phyloP scores from a whole-genome alignment of 2,797 vertebrate genomes.

The Eulemur albifrons region DNA sequence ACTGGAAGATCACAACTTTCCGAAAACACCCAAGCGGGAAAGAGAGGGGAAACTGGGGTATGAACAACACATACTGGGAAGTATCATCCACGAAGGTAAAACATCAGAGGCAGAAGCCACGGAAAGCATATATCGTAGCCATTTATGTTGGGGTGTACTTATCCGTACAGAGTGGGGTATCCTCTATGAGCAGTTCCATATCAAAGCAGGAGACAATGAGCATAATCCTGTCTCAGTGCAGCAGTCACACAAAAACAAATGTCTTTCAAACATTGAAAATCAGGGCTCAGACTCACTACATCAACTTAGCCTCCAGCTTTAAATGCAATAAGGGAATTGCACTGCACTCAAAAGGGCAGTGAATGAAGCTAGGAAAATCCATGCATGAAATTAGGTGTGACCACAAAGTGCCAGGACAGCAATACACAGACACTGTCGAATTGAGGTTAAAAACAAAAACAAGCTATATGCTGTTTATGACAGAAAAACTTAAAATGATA shows the following conservation, averaged over 20 bases:
- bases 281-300: not conserved
- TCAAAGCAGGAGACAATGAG: not conserved
- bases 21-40: slow-evolving; percentile 10
- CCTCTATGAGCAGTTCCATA: not conserved
- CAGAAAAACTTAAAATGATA: not conserved
- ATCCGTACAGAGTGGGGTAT: not conserved
- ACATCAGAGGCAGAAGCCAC: not conserved
- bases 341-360: not conserved
- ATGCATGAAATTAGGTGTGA: not conserved
- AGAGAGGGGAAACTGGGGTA: not conserved
- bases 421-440: not conserved
- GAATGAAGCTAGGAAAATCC: not conserved
- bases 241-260: not conserved
- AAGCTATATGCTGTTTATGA: not conserved
- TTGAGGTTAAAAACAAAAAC: not conserved
- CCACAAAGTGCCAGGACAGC: not conserved
- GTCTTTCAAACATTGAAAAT: not conserved
- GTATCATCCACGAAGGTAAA: not conserved
- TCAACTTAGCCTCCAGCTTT: not conserved
- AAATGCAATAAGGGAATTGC: not conserved
- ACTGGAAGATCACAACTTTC: not conserved
- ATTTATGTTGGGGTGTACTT: not conserved
- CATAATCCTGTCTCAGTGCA: not conserved
- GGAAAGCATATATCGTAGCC: not conserved
- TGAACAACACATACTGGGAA: not conserved